phyloP scores from a whole-genome alignment of 2,888 invertebrate species.

The Ormyrus labotus region DNA sequence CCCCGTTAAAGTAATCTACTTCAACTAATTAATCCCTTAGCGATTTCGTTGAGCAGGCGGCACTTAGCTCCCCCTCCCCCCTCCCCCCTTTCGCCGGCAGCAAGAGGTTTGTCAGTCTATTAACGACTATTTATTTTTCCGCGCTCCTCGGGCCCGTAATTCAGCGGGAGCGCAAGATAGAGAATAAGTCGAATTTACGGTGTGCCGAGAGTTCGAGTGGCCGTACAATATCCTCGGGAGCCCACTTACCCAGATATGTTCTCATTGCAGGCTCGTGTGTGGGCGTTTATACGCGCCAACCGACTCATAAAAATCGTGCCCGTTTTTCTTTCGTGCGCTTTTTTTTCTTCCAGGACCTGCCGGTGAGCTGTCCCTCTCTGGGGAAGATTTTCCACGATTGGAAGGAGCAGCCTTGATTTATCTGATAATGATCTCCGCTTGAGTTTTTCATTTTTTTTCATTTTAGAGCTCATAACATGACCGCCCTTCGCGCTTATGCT shows the following conservation, averaged over 20 bases:
- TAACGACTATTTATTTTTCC: slow-evolving; percentile 40
- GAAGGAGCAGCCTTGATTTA: slow-evolving; percentile 52
- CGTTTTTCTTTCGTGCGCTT: too few species aligned
- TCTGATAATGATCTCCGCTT: slow-evolving; percentile 25
- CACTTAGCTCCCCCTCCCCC: neutral
- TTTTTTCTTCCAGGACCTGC: too few species aligned
- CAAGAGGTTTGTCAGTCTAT: slow-evolving; percentile 21
- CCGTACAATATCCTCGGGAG: slow-evolving; percentile 68
- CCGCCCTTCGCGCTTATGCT: neutral
- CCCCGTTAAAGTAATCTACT: slow-evolving; percentile 32
- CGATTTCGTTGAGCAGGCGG: slow-evolving; percentile 22
- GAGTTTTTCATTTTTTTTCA: slow-evolving; percentile 1
- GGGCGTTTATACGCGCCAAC: neutral
- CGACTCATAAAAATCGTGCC: slow-evolving; percentile 14
- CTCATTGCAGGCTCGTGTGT: neutral
- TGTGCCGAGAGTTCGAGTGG: slow-evolving; percentile 63
- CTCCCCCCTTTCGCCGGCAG: neutral
- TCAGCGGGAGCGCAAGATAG: slow-evolving; percentile 32
- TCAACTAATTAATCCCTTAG: slow-evolving; percentile 47
- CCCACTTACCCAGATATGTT: slow-evolving; percentile 71
- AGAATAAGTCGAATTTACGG: slow-evolving; percentile 73
- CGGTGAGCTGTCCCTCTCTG: slow-evolving; percentile 40
- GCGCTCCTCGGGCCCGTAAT: neutral
- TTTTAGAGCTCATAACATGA: slow-evolving; percentile 6
- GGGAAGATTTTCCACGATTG: slow-evolving; percentile 63